Evolutionary conservation across 2,113 vertebrate genomes (phyloP).

Genomic region (Epinephelus cyanopodus): DNA sequence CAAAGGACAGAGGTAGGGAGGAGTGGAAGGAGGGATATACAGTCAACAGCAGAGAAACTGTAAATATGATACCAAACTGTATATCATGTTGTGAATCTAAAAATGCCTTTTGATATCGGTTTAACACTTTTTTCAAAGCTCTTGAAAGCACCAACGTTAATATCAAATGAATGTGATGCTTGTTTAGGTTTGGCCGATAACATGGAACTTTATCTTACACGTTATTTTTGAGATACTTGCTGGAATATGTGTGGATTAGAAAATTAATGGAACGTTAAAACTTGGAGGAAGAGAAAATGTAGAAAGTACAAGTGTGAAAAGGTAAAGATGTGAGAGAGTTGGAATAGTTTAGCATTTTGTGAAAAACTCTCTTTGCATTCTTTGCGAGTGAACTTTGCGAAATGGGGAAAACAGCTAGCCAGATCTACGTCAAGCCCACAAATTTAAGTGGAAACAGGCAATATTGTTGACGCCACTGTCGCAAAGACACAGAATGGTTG

Average conservation of each 20-base stretch:
- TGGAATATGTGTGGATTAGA: background rate
- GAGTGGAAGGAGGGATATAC: slow-evolving; percentile 10
- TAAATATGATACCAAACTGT: slow-evolving; percentile 21
- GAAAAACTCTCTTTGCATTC: too few species aligned
- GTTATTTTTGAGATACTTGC: background rate
- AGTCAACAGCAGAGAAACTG: slow-evolving; percentile 25
- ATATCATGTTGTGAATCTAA: slow-evolving; percentile 1
- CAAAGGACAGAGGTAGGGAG: slow-evolving; percentile 29
- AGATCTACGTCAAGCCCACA: too few species aligned
- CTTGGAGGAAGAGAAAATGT: background rate
- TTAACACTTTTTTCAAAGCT: background rate
- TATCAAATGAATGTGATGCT: background rate
- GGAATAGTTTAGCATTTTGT: too few species aligned
- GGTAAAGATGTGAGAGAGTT: background rate
- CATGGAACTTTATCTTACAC: background rate
- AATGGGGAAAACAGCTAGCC: too few species aligned
- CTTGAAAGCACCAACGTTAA: background rate
- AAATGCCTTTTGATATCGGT: background rate
- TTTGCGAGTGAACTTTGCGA: too few species aligned
- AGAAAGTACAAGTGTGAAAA: too few species aligned
- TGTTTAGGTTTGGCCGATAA: background rate
- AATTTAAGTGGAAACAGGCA: too few species aligned
- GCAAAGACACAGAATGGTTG: too few species aligned
- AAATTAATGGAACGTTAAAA: background rate
- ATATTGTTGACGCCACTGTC: too few species aligned